Conservation (phyloP, 2,888 invertebrate species). For the Villa cingulata region DNA sequence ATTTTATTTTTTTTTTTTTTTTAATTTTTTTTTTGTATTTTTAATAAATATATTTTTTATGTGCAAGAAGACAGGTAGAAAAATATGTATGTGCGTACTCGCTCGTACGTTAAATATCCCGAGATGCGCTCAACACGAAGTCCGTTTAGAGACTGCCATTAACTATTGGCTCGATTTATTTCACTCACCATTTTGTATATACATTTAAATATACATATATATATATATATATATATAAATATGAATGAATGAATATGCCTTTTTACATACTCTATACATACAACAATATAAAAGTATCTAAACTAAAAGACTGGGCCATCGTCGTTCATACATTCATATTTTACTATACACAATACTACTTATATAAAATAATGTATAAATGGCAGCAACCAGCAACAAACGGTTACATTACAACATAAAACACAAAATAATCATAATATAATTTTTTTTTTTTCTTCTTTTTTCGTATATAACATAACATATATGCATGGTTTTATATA, state of each 20-base stretch:
- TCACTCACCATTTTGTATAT: slow-evolving; percentile 6
- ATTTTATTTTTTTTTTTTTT: too few species aligned
- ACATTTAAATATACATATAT: too few species aligned
- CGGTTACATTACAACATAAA: not conserved
- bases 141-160: slow-evolving; percentile 38
- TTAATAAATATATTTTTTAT: not conserved
- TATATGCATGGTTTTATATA: too few species aligned
- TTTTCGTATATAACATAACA: too few species aligned
- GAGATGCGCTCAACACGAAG: slow-evolving; percentile 37
- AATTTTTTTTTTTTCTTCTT: too few species aligned
- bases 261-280: too few species aligned
- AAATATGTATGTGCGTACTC: not conserved
- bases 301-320: slow-evolving; percentile 5
- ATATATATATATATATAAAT: too few species aligned
- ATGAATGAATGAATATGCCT: too few species aligned
- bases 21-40: not conserved
- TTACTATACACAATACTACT: too few species aligned
- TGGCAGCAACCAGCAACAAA: not conserved
- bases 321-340: slow-evolving; percentile 1
- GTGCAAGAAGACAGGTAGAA: not conserved
- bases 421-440: too few species aligned
- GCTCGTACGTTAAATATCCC: slow-evolving; percentile 16
- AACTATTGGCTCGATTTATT: slow-evolving; percentile 22
- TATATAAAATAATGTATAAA: too few species aligned
- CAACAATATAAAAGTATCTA: too few species aligned